Percentiles rank a stretch among this genome's conserved stretches.
These are phyloP conservation scores for Synanthedon andrenaeformis DNA, from an alignment of 2,888 invertebrate species.

Conservation along the genomic window DNA sequence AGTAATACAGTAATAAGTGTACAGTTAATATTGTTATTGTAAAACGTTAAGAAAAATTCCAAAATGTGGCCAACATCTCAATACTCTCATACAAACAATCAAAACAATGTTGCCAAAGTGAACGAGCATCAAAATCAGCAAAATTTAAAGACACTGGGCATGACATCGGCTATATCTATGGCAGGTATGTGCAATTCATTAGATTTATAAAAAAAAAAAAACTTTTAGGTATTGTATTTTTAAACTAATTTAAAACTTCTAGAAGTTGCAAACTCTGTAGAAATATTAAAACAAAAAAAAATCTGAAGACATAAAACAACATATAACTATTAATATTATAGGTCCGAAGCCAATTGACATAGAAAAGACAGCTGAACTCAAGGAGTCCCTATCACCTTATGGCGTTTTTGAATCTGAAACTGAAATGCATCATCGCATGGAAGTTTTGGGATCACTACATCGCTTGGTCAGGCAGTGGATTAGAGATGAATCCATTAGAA, in stretches of 20 bases:
- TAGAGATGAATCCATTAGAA: slow-evolving; percentile 84
- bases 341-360: slow-evolving; percentile 83
- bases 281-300: neutral
- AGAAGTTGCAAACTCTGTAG: neutral
- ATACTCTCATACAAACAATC: slow-evolving; percentile 54
- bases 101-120: slow-evolving; percentile 27
- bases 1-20: slow-evolving; percentile 6
- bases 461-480: slow-evolving; percentile 95
- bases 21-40: neutral
- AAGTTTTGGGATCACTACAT: slow-evolving; percentile 87
- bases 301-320: too few relatives aligned
- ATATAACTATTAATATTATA: slow-evolving; percentile 16
- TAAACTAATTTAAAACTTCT: too few relatives aligned
- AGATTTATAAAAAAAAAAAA: neutral
- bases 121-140: slow-evolving; percentile 67
- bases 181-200: slow-evolving; percentile 69
- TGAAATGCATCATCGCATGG: slow-evolving; percentile 91
- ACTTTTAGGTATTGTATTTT: neutral
- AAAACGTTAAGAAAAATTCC: slow-evolving; percentile 4
- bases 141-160: slow-evolving; percentile 80
- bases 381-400: slow-evolving; percentile 82
- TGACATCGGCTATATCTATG: slow-evolving; percentile 94
- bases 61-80: slow-evolving; percentile 68
- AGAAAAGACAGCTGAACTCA: slow-evolving; percentile 80
- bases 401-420: slow-evolving; percentile 92